Base-by-base conservation (phyloP, 2,797 vertebrate genomes). In the Morus bassanus region DNA sequence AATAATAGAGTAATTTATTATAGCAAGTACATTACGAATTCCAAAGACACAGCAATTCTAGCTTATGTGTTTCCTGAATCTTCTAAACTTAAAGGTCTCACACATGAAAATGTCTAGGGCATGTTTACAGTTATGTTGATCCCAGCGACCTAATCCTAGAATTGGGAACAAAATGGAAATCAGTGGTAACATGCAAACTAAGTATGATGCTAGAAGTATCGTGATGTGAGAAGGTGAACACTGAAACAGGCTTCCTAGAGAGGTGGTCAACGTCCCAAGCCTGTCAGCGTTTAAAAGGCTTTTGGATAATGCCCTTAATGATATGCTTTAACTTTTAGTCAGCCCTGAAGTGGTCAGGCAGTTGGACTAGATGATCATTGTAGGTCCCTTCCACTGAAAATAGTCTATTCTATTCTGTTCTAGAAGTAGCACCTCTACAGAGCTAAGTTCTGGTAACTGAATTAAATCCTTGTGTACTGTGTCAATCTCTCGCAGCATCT, bases 221-320 rank as follows among this genome's bases (percentile, higher is more conserved):
- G 11, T 24, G 25, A 67, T 3, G 12, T 2, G 4, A 41, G 61
- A 87, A 10, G 27, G 23, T 51, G 37, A 95, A 15, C 16, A 27
- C 13, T 12, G 46, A 31, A 74, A 57, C 8, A 31, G 14, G 11
- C 13, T 61, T 73, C 24, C 64, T 61, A 45, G 28, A 41, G 51
- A 80, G n/a, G 18, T 17, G 48, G 8, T 7, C 0, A 0, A 30
- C 48, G 31, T 3, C 22, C 21, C n/a, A n/a, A 23, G 41, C 6
- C 54, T 61, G 11, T 50, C 48, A 56, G 45, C 16, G 28, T 41
- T n/a, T 21, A 54, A 64, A 27, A 83, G 31, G 33, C 22, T 43
- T 76, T 86, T 45, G 8, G 17, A 53, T 11, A 92, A 80, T 23
- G 33, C 5, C 28, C 2, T 0, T 53, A 68, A 53, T 7, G 39